Evolutionary conservation across 2,113 vertebrate genomes (phyloP).

Genomic region (Thunnus thynnus): DNA sequence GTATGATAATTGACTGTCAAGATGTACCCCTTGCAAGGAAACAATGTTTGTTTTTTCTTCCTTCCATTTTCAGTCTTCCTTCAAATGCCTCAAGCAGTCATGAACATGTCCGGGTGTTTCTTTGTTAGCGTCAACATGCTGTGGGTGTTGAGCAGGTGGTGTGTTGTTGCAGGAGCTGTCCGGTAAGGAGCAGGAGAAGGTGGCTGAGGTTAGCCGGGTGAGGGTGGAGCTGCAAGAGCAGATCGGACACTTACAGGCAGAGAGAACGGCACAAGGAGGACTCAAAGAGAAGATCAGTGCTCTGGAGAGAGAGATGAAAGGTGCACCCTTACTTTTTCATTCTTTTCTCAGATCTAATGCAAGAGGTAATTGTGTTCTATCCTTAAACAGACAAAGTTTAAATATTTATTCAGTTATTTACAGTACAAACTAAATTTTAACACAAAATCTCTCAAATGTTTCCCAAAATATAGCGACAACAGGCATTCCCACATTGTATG

Average conservation of each 20-base stretch:
- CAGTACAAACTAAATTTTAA: no score
- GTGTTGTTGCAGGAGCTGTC: constrained; percentile 86
- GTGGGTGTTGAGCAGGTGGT: neutral
- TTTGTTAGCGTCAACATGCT: neutral
- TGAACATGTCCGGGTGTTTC: neutral
- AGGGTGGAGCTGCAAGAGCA: constrained; percentile 93
- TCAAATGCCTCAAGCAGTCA: no score
- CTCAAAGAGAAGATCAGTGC: constrained; percentile 91
- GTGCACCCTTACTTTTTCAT: constrained; percentile 65
- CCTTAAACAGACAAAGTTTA: no score
- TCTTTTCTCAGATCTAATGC: neutral
- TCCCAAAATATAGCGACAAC: no score
- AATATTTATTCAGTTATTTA: no score
- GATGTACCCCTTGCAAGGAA: no score
- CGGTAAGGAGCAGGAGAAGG: constrained; percentile 92
- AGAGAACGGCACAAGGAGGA: constrained; percentile 86
- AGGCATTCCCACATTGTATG: no score
- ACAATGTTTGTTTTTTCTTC: no score
- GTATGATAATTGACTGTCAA: no score
- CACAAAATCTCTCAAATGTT: no score
- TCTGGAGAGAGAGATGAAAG: constrained; percentile 94
- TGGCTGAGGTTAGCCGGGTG: constrained; percentile 88
- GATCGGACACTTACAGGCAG: constrained; percentile 90
- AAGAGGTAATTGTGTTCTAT: no score
- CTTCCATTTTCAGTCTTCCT: no score